These are phyloP conservation scores for Drosophila seguyi DNA, from an alignment of 1,140 invertebrate genomes.

Conservation along the genomic window DNA sequence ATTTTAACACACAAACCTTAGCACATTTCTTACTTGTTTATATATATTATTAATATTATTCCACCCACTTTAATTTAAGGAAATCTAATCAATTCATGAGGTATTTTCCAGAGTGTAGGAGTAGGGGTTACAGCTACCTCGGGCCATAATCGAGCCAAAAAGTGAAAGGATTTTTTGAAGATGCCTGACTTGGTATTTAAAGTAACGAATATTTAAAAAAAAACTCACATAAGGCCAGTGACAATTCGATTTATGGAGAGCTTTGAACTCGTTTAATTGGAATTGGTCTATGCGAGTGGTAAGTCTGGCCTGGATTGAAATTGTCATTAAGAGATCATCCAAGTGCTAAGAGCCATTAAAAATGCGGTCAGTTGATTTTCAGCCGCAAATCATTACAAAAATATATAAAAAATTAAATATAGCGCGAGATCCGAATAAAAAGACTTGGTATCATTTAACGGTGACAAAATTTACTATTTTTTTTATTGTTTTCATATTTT, in stretches of 20 bases:
- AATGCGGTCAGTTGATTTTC: constrained; percentile 6
- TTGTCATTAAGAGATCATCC: constrained; percentile 38
- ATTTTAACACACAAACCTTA: too few species aligned
- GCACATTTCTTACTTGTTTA: not conserved
- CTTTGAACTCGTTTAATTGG: constrained; percentile 34
- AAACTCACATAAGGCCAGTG: constrained; percentile 27
- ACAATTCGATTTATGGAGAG: constrained; percentile 36
- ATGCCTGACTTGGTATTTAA: constrained; percentile 28
- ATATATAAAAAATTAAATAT: not conserved
- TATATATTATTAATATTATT: not conserved
- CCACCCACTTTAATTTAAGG: too few species aligned
- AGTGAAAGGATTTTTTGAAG: constrained; percentile 74
- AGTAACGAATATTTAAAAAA: not conserved
- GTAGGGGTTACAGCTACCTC: constrained; percentile 32
- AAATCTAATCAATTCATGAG: not conserved
- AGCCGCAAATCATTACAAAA: not conserved
- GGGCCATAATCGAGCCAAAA: constrained; percentile 44
- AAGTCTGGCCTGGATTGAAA: not conserved
- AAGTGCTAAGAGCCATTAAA: constrained; percentile 10
- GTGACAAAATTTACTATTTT: constrained; percentile 86
- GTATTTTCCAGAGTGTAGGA: constrained; percentile 5
- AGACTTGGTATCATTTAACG: constrained; percentile 68
- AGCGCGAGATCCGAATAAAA: not conserved
- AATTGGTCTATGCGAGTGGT: constrained; percentile 28
- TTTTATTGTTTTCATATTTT: constrained; percentile 85